These are phyloP conservation scores for Chaitophorus viminalis DNA, from an alignment of 2,888 invertebrate genomes.

Conservation along the genomic window DNA sequence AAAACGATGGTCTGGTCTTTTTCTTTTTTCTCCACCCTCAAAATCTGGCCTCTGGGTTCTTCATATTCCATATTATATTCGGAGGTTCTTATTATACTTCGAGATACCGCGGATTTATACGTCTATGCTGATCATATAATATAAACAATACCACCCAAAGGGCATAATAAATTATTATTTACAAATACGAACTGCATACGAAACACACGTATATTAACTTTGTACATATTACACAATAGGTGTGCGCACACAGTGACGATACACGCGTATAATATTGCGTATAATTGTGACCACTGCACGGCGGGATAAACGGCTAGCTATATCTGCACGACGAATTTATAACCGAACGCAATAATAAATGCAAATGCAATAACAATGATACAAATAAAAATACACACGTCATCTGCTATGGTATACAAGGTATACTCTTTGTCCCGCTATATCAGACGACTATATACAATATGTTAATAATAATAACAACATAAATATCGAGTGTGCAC, in stretches of 20 bases:
- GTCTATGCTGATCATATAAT: not conserved
- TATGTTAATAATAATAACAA: not conserved
- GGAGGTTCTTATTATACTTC: not conserved
- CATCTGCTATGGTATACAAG: too few relatives aligned
- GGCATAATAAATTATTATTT: slow-evolving; percentile 15
- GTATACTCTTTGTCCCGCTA: not conserved
- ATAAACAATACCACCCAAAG: not conserved
- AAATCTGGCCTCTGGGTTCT: too few relatives aligned
- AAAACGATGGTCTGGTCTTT: too few relatives aligned
- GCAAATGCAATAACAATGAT: not conserved
- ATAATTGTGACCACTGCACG: not conserved
- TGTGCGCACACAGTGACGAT: not conserved
- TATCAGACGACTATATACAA: not conserved
- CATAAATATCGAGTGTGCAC: not conserved
- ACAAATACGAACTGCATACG: not conserved
- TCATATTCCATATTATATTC: too few relatives aligned
- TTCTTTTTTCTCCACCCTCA: too few relatives aligned
- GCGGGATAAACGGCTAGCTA: too few relatives aligned
- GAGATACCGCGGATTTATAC: not conserved
- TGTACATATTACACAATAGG: too few relatives aligned
- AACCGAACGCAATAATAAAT: not conserved
- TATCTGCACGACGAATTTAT: not conserved
- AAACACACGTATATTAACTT: not conserved
- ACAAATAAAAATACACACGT: not conserved
- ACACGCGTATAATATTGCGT: not conserved